Conservation (phyloP, 2,797 vertebrate species). For the Pogonophryne albipinna region DNA sequence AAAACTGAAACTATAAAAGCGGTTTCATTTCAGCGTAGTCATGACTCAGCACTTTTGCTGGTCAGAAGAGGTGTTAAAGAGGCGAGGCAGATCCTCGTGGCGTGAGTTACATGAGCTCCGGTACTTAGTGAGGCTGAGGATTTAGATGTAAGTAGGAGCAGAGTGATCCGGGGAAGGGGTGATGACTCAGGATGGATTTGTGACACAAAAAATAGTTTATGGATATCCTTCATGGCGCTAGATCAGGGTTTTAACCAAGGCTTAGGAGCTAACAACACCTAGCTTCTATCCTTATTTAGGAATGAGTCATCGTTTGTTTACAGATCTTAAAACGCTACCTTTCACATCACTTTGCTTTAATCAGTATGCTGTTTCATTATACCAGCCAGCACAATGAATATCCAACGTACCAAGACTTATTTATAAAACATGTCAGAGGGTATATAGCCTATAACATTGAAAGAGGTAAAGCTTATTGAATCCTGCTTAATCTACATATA, state of each 20-base stretch:
- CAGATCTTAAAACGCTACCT: not conserved
- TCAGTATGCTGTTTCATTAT: not conserved
- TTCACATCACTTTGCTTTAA: not conserved
- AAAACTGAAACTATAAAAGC: slow-evolving; percentile 57
- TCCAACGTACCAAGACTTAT: not conserved
- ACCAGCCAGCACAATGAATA: not conserved
- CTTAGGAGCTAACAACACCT: not conserved
- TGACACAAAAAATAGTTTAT: slow-evolving; percentile 58
- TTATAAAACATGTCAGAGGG: not conserved
- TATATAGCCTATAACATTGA: not conserved
- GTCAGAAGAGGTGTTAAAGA: slow-evolving; percentile 75
- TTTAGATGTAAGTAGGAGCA: slow-evolving; percentile 72
- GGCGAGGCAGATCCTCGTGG: slow-evolving; percentile 65
- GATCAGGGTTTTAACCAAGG: slow-evolving; percentile 12
- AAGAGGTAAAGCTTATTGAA: not conserved
- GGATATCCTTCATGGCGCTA: slow-evolving; percentile 27
- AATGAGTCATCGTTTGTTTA: too few relatives aligned
- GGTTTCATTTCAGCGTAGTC: slow-evolving; percentile 51
- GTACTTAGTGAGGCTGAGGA: slow-evolving; percentile 69
- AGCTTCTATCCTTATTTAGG: not conserved
- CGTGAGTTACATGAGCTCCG: slow-evolving; percentile 74
- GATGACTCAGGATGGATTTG: slow-evolving; percentile 70
- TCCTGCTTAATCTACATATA: too few relatives aligned
- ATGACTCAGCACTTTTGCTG: slow-evolving; percentile 59
- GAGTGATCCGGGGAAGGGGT: slow-evolving; percentile 61